A percentile compares a stretch with the other conserved stretches of the same genome.
Evolutionary conservation across 2,888 invertebrate species (phyloP).

Genomic region (Aquatica leii): DNA sequence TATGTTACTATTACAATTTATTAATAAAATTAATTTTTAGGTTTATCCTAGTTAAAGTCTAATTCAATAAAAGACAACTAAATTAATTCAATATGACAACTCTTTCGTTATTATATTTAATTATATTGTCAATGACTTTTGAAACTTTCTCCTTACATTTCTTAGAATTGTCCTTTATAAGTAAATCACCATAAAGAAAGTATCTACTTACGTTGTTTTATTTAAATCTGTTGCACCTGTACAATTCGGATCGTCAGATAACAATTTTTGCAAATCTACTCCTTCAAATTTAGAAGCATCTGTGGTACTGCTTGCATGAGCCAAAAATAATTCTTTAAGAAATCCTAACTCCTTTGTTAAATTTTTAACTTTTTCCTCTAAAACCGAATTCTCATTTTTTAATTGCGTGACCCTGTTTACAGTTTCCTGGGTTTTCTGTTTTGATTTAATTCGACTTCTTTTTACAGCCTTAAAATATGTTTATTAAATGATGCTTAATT

Average conservation of each 20-base stretch:
- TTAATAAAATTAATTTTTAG: too few species aligned
- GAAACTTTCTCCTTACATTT: too few species aligned
- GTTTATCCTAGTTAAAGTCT: too few species aligned
- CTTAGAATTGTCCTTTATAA: too few species aligned
- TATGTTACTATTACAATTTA: too few species aligned
- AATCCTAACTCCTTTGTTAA: constrained; percentile 83
- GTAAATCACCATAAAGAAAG: too few species aligned
- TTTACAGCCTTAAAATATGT: constrained; percentile 74
- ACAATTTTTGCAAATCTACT: constrained; percentile 66
- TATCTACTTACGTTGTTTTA: too few species aligned
- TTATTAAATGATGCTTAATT: too few species aligned
- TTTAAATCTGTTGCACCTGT: constrained; percentile 10
- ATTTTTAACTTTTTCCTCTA: constrained; percentile 83
- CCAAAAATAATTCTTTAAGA: constrained; percentile 81
- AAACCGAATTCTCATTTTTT: constrained; percentile 79
- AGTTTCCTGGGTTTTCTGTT: constrained; percentile 80
- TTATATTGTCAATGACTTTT: too few species aligned
- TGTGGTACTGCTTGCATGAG: constrained; percentile 74
- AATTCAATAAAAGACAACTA: too few species aligned
- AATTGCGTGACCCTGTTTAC: constrained; percentile 76
- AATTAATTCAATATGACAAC: too few species aligned
- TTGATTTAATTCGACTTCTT: constrained; percentile 80
- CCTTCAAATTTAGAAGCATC: constrained; percentile 65
- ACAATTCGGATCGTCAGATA: constrained; percentile 60
- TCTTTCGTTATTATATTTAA: too few species aligned